Conservation (phyloP, 2,113 vertebrate genomes). For the Crypturellus undulatus region DNA sequence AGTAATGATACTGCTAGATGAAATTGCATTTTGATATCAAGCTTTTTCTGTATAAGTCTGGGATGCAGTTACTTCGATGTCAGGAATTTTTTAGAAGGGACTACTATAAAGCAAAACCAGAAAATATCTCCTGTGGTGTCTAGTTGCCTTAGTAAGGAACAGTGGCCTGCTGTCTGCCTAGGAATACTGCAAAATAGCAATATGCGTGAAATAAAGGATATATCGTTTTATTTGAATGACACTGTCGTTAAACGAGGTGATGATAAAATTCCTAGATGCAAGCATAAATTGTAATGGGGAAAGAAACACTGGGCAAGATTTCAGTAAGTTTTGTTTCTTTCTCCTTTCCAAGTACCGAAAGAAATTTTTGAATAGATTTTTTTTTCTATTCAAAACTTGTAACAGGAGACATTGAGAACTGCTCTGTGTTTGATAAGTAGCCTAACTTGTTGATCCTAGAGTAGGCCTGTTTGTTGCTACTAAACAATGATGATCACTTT, state of each 20-base stretch:
- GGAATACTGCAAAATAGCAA: fast-evolving
- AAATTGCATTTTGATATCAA: neutral
- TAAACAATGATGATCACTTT: neutral
- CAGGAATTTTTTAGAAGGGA: neutral
- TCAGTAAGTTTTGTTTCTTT: neutral
- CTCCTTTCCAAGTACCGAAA: neutral
- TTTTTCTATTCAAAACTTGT: conserved; percentile 38
- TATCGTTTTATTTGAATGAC: neutral
- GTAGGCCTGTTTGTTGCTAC: neutral
- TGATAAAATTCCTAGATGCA: neutral
- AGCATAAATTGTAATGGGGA: neutral
- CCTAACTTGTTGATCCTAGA: neutral
- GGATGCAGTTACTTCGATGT: neutral
- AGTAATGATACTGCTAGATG: neutral
- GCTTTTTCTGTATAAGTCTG: neutral
- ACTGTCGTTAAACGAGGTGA: neutral
- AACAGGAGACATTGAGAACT: fast-evolving
- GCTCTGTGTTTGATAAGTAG: neutral
- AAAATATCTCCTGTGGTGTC: neutral
- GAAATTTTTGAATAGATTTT: neutral
- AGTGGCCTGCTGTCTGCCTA: neutral
- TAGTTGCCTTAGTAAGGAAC: neutral
- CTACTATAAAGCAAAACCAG: neutral
- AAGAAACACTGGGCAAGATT: too few relatives aligned
- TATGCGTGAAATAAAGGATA: neutral